phyloP scores from a whole-genome alignment of 1,140 invertebrate genomes.

The Apis florea region DNA sequence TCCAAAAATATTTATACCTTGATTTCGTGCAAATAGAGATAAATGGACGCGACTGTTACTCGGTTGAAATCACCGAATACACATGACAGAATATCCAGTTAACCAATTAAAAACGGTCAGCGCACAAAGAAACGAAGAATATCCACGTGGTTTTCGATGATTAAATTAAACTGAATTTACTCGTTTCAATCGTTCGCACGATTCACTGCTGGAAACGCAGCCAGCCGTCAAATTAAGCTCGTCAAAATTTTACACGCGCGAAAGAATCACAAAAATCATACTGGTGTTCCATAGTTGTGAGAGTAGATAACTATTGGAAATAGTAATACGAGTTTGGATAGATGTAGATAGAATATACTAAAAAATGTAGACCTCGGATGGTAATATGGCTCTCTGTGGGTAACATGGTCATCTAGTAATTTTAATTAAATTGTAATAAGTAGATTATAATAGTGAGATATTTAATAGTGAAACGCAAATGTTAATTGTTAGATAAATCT shows the following conservation, averaged over 20 bases:
- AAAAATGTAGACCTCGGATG: too few relatives aligned
- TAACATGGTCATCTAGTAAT: too few relatives aligned
- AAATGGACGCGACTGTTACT: constrained; percentile 26
- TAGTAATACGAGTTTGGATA: too few relatives aligned
- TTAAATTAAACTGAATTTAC: constrained; percentile 37
- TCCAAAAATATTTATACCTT: not conserved
- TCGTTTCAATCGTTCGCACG: constrained; percentile 12
- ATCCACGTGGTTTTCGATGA: constrained; percentile 3
- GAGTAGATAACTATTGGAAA: too few relatives aligned
- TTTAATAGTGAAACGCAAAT: too few relatives aligned
- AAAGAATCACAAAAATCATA: too few relatives aligned
- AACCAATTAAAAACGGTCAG: constrained; percentile 32
- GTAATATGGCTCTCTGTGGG: too few relatives aligned
- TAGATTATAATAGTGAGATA: too few relatives aligned
- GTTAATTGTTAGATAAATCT: too few relatives aligned
- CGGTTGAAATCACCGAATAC: constrained; percentile 21
- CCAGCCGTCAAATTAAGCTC: constrained; percentile 21
- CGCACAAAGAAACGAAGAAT: constrained; percentile 19
- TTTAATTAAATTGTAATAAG: too few relatives aligned
- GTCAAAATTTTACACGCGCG: constrained; percentile 7
- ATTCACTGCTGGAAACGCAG: constrained; percentile 9
- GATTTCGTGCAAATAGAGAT: constrained; percentile 16
- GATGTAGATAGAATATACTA: too few relatives aligned
- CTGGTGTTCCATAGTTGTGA: too few relatives aligned
- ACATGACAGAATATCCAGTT: constrained; percentile 8